phyloP scores from a whole-genome alignment of 2,113 vertebrate species.

The Pseudonaja textilis region DNA sequence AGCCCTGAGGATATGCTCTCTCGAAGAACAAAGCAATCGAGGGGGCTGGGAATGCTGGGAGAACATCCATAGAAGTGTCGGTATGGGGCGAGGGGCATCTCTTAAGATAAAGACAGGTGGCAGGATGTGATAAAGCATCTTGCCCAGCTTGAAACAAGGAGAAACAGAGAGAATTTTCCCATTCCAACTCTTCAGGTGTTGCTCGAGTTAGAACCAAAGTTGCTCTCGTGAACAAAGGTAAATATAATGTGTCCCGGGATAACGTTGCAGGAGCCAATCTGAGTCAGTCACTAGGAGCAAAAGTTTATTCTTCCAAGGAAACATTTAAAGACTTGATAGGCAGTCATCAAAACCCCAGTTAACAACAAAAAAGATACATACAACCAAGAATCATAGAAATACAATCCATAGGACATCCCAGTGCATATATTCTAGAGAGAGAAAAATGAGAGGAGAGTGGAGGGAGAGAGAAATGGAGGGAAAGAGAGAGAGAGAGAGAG shows the following conservation, averaged over 20 bases:
- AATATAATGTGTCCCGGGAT: background rate
- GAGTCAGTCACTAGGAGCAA: background rate
- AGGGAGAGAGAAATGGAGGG: too few relatives aligned
- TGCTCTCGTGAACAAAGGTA: background rate
- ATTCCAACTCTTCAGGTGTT: background rate
- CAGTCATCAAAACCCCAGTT: background rate
- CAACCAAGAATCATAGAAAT: too few relatives aligned
- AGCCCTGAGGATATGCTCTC: background rate
- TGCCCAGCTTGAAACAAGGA: background rate
- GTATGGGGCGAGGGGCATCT: background rate
- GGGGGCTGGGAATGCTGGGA: background rate
- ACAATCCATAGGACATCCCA: too few relatives aligned
- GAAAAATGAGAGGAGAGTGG: too few relatives aligned
- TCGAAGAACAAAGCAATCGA: constrained; percentile 26
- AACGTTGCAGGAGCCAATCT: background rate
- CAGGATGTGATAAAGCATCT: accelerated
- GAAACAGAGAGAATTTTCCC: background rate
- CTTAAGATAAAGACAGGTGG: background rate
- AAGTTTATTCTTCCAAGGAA: background rate
- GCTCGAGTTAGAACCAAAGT: background rate
- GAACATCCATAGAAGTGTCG: background rate
- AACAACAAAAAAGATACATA: background rate
- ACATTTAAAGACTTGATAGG: background rate
- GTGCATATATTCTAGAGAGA: too few relatives aligned
- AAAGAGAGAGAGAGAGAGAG: too few relatives aligned